A percentile compares a stretch with the other conserved stretches of the same genome.
Conservation (phyloP, 2,113 vertebrate genomes). For the Elachura formosa region DNA sequence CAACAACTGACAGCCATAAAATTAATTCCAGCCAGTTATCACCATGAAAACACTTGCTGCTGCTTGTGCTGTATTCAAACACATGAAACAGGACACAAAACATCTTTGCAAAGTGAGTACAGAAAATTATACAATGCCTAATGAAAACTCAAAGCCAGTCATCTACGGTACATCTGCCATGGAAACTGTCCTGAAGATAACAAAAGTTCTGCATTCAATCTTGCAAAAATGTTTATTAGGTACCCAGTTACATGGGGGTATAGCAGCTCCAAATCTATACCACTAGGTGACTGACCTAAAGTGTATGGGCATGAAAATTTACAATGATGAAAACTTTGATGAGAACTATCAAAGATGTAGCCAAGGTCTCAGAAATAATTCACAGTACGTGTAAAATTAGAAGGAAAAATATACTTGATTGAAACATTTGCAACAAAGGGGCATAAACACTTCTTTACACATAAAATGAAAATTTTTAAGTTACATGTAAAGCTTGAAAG, state of each 20-base stretch:
- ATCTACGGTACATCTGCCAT: not conserved
- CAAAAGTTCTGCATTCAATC: not conserved
- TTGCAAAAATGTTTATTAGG: not conserved
- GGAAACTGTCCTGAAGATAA: not conserved
- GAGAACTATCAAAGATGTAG: not conserved
- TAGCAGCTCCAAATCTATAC: not conserved
- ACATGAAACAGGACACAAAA: not conserved
- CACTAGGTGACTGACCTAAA: not conserved
- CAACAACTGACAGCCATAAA: not conserved
- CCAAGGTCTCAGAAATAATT: not conserved
- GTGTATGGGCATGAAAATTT: not conserved
- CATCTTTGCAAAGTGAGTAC: not conserved
- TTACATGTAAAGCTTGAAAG: not conserved
- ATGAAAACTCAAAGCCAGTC: not conserved
- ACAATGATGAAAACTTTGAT: not conserved
- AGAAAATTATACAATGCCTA: not conserved
- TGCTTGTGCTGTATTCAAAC: not conserved
- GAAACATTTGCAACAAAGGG: not conserved
- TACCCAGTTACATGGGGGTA: fast-evolving
- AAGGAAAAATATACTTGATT: not conserved
- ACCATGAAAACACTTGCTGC: not conserved
- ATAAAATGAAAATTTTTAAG: not conserved
- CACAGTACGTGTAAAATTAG: not conserved
- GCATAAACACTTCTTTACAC: not conserved
- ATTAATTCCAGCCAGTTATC: not conserved